Evolutionary conservation across 1,140 invertebrate genomes (phyloP).

Genomic region (Colletes latitarsis): DNA sequence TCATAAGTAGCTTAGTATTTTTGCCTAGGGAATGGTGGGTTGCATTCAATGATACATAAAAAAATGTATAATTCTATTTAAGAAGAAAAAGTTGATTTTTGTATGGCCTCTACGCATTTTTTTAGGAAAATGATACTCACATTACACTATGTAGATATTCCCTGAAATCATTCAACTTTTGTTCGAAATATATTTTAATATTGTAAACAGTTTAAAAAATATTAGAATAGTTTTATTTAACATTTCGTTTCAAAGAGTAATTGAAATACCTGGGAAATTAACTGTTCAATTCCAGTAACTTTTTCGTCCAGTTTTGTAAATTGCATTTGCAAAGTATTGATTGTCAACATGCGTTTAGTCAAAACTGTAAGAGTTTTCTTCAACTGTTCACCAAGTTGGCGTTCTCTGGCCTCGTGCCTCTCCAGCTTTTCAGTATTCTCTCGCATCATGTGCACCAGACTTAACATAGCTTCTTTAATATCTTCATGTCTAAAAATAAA

Average conservation of each 20-base stretch:
- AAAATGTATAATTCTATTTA: too few species aligned
- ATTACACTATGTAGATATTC: too few species aligned
- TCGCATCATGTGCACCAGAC: constrained; percentile 90
- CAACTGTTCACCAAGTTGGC: constrained; percentile 88
- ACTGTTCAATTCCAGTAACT: constrained; percentile 85
- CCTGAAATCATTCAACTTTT: too few species aligned
- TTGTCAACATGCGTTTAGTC: constrained; percentile 87
- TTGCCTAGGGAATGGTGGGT: too few species aligned
- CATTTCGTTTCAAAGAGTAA: background rate
- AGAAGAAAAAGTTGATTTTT: too few species aligned
- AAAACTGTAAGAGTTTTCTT: constrained; percentile 87
- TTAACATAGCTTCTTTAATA: constrained; percentile 90
- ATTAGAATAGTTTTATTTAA: too few species aligned
- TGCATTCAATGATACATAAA: too few species aligned
- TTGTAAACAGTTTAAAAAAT: too few species aligned
- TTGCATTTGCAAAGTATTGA: constrained; percentile 86
- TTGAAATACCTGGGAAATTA: constrained; percentile 74
- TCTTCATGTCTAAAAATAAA: constrained; percentile 87
- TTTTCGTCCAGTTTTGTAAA: constrained; percentile 86
- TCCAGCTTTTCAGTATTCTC: constrained; percentile 91
- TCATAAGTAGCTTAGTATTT: too few species aligned
- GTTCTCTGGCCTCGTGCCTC: constrained; percentile 90
- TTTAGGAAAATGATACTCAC: too few species aligned
- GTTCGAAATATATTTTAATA: too few species aligned
- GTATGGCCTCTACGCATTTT: too few species aligned